Base-by-base conservation (phyloP, 2,797 vertebrate genomes). In the Bovichtus variegatus region DNA sequence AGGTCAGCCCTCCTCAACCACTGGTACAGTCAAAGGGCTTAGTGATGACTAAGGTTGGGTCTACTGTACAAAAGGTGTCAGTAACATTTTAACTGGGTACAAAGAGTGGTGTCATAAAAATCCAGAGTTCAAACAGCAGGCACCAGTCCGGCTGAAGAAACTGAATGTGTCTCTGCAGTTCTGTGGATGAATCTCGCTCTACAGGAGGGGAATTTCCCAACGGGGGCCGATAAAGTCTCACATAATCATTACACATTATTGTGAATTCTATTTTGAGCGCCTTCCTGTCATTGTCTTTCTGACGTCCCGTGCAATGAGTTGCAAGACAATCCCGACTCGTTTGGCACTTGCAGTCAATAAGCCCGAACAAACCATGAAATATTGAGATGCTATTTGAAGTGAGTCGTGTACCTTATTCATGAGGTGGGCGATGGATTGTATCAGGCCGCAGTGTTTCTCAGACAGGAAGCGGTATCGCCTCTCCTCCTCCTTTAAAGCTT, bases 391-490 rank as follows among this genome's bases (percentile, higher is more conserved):
- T 44, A 40, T 68, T 73, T 54, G 49, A 70, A 64, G 41, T 27
- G 9, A 44, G 67, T 5, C 53, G 38, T 11, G 6, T 74, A 95
- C 95, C 95, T 96, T 95, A 85, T 89, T 93, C 91, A 96, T 94
- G 74, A 96, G 83, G 4, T 44, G 61, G 27, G 86, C 67, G 4
- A 95, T 31, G 60, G 93, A 90, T 80, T 93, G 87, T 2, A 91
- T 79, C 27, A 96, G 75, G 54, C 76, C 71, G 0, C 96, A 96
- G 92, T 99, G 98, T 81, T 97, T 98, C 91, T 99, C 98, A 0
- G 97, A 97, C 91, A 99, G 91, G 92, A 99, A 99, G 55, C 97
- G 97, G 59, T 97, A 98, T 67, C 98, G 94, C 43, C 98, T 95
- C 87, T 97, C 97, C 92, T 99, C 96, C 83, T 99, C 98, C 81